These are phyloP conservation scores for Ophion obscuratus DNA, from an alignment of 2,888 invertebrate species.

Conservation along the genomic window DNA sequence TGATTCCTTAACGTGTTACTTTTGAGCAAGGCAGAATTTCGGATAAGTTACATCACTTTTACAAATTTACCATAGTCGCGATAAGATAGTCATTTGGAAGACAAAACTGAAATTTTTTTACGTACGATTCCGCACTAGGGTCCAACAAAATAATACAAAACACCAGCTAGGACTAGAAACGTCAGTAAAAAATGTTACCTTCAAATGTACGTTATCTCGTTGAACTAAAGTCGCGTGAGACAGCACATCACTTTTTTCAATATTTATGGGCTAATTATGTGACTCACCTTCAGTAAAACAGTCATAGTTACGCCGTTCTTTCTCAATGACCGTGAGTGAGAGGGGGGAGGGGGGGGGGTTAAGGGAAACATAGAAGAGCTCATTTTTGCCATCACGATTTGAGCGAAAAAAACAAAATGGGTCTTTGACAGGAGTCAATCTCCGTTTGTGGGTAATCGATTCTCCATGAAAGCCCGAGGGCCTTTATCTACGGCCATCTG, in stretches of 20 bases:
- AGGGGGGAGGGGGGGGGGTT: neutral
- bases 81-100: too few species aligned
- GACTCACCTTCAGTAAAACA: neutral
- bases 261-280: neutral
- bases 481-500: slow-evolving; percentile 51
- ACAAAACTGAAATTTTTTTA: too few species aligned
- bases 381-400: neutral
- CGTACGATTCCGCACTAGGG: neutral
- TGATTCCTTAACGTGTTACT: too few species aligned
- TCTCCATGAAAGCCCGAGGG: slow-evolving; percentile 9
- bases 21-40: too few species aligned
- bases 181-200: slow-evolving; percentile 14
- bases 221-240: slow-evolving; percentile 23
- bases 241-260: slow-evolving; percentile 11
- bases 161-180: slow-evolving; percentile 8
- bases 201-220: slow-evolving; percentile 12
- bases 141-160: neutral
- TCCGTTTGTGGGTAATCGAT: slow-evolving; percentile 35
- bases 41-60: too few species aligned
- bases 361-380: neutral
- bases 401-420: slow-evolving; percentile 45
- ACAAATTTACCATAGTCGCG: too few species aligned
- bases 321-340: neutral
- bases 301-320: neutral
- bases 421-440: slow-evolving; percentile 58